A percentile compares a stretch with the other conserved stretches of the same genome.
Conservation (phyloP, 2,113 vertebrate species). For the Rhagologus leucostigma region DNA sequence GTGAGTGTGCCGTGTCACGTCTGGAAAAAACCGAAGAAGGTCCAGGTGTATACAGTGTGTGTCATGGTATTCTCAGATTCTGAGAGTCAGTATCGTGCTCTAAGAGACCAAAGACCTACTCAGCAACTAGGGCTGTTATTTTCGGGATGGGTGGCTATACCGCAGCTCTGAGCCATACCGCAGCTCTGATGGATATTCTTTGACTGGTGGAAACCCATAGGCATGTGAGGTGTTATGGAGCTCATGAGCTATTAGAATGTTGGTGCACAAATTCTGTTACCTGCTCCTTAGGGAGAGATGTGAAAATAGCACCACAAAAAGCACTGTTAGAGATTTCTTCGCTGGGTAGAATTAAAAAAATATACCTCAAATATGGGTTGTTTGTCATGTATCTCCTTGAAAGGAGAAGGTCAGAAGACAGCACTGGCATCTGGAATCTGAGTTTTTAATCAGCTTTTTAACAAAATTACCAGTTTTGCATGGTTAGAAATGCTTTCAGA, state of each 20-base stretch:
- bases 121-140: not conserved
- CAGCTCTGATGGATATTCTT: not conserved
- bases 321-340: not conserved
- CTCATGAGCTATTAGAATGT: not conserved
- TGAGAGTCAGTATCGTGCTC: not conserved
- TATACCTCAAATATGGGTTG: not conserved
- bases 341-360: not conserved
- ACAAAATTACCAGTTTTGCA: not conserved
- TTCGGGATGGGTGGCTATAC: not conserved
- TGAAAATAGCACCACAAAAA: not conserved
- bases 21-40: not conserved
- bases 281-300: not conserved
- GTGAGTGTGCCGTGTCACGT: not conserved
- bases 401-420: not conserved
- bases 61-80: not conserved
- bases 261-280: not conserved
- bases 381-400: not conserved
- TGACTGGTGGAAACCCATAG: not conserved
- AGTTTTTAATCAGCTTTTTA: not conserved
- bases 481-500: not conserved
- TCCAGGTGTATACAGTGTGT: not conserved
- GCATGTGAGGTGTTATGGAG: not conserved
- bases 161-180: fast-evolving
- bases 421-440: not conserved
- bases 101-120: not conserved